Conservation (phyloP, 2,797 vertebrate species). For the Sarcophilus harrisii region DNA sequence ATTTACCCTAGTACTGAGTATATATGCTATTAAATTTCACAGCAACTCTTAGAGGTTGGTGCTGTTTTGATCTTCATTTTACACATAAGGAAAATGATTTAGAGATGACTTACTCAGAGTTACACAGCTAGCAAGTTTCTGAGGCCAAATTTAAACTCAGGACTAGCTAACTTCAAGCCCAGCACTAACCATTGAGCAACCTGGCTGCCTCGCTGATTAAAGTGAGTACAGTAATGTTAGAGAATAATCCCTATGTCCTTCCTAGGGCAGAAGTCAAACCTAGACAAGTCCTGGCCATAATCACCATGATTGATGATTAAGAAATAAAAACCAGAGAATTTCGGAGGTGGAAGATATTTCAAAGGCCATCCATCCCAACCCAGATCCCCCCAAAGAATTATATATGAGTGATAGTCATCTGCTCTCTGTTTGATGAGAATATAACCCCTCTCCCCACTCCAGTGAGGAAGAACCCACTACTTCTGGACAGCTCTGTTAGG, state of each 20-base stretch:
- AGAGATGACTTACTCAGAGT: background rate
- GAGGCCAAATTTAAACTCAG: background rate
- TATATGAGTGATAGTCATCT: background rate
- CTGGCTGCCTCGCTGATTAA: background rate
- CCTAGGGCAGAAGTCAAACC: background rate
- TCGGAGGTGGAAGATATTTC: background rate
- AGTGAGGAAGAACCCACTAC: background rate
- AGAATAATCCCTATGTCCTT: background rate
- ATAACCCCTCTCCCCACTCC: too few species aligned
- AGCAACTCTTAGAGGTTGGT: background rate
- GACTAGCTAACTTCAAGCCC: background rate
- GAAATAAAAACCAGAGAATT: background rate
- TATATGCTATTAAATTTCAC: background rate
- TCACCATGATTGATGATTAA: background rate
- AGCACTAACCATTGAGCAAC: background rate
- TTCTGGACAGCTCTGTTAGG: background rate
- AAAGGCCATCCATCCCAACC: background rate
- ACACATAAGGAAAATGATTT: conserved; percentile 21
- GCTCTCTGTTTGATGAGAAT: background rate
- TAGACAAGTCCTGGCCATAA: background rate
- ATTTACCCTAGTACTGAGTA: background rate
- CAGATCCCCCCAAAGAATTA: background rate
- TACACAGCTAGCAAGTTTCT: conserved; percentile 1
- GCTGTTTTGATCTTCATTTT: conserved; percentile 34
- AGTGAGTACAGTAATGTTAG: background rate